Percentiles rank a stretch among this genome's conserved stretches.
phyloP scores from a whole-genome alignment of 1,140 invertebrate species.

The Phymorhynchus buccinoides region DNA sequence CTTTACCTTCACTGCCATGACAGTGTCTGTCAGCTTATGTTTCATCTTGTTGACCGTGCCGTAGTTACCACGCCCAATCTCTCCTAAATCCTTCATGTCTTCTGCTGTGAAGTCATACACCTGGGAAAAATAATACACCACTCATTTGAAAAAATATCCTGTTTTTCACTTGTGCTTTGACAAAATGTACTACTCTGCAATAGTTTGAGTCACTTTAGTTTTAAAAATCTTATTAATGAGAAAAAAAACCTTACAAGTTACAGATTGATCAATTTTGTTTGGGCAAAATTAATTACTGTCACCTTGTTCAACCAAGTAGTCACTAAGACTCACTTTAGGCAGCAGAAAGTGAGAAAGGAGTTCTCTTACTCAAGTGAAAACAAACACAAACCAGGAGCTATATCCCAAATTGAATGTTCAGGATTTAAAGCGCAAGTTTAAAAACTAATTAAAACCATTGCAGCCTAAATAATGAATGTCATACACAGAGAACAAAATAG shows the following conservation, averaged over 20 bases:
- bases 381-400: too few species aligned
- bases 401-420: too few species aligned
- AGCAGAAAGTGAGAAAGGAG: too few species aligned
- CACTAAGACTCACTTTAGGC: too few species aligned
- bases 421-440: too few species aligned
- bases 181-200: too few species aligned
- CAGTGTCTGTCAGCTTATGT: slow-evolving; percentile 88
- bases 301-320: too few species aligned
- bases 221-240: neutral
- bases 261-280: neutral
- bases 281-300: neutral
- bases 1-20: slow-evolving; percentile 88
- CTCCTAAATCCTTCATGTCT: slow-evolving; percentile 90
- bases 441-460: too few species aligned
- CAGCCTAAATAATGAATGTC: too few species aligned
- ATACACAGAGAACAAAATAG: too few species aligned
- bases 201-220: neutral
- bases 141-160: neutral
- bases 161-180: neutral
- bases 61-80: slow-evolving; percentile 95
- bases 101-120: slow-evolving; percentile 78
- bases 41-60: slow-evolving; percentile 97
- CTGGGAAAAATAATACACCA: slow-evolving; percentile 53
- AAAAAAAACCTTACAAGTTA: neutral
- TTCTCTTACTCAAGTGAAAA: too few species aligned